Conservation (phyloP, 2,888 invertebrate species). For the Apantesis nais region DNA sequence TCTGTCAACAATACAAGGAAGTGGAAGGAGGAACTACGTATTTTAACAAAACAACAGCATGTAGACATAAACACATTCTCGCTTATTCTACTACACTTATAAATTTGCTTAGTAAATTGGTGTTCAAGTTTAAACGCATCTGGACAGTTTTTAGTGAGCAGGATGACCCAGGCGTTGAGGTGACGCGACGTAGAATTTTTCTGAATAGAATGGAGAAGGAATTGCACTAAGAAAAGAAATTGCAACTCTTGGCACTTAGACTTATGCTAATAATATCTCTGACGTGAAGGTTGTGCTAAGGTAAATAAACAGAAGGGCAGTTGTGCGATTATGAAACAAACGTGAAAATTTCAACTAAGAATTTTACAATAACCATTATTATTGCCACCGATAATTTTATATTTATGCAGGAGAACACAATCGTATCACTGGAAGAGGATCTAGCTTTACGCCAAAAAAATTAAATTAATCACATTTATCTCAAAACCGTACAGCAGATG, state of each 20-base stretch:
- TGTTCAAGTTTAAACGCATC: conserved; percentile 57
- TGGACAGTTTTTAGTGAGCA: conserved; percentile 59
- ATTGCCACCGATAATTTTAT: neutral
- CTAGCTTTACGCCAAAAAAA: neutral
- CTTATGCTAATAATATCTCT: conserved; percentile 70
- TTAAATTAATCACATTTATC: neutral
- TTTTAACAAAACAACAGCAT: conserved; percentile 32
- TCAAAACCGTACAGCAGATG: conserved; percentile 2
- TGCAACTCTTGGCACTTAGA: conserved; percentile 81
- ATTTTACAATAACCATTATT: neutral
- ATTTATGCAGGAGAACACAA: neutral
- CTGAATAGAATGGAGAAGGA: conserved; percentile 71
- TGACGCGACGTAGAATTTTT: conserved; percentile 38
- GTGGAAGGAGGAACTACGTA: conserved; percentile 27
- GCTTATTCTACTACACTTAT: conserved; percentile 38
- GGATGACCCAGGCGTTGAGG: conserved; percentile 48
- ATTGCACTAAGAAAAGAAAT: conserved; percentile 78
- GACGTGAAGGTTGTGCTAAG: conserved; percentile 44
- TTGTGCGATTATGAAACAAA: neutral
- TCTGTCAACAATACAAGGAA: conserved; percentile 55
- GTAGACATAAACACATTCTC: conserved; percentile 34
- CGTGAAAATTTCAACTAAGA: conserved; percentile 1
- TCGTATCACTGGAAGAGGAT: neutral
- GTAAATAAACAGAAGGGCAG: conserved; percentile 5
- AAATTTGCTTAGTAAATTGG: conserved; percentile 30